phyloP scores from a whole-genome alignment of 2,113 vertebrate species.

The Equus quagga region DNA sequence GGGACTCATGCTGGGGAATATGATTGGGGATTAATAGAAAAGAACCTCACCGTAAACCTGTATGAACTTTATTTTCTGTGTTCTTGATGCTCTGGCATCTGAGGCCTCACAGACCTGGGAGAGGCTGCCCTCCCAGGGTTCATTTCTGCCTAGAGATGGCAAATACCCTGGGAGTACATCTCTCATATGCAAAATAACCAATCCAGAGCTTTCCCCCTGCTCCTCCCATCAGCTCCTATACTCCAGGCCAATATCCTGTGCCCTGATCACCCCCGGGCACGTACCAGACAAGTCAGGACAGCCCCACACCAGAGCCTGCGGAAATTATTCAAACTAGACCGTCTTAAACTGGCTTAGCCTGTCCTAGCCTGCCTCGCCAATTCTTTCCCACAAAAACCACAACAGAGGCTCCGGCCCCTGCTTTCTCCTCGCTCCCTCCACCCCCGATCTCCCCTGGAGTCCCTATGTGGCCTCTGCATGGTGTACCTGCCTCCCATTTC shows the following conservation, averaged over 20 bases:
- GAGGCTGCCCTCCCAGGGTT: neutral
- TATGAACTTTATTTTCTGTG: neutral
- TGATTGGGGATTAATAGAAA: neutral
- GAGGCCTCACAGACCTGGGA: neutral
- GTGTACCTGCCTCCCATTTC: neutral
- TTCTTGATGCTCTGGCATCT: neutral
- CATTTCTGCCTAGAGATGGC: neutral
- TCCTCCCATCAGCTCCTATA: too few species aligned
- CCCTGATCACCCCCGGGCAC: neutral
- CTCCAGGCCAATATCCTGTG: too few species aligned
- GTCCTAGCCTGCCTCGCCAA: neutral
- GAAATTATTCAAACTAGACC: neutral
- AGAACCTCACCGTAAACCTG: neutral
- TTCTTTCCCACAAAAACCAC: neutral
- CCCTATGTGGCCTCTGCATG: fast-evolving
- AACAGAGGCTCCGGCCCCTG: neutral
- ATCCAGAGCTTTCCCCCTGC: neutral
- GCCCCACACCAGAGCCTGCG: neutral
- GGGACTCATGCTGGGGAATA: neutral
- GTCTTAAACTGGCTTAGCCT: neutral
- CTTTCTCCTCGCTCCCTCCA: neutral
- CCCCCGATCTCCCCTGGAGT: neutral
- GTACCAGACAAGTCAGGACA: too few species aligned
- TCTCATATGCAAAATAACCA: neutral
- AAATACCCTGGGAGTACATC: neutral